These are phyloP conservation scores for Sapajus apella DNA, from an alignment of 2,113 vertebrate species.

Conservation along the genomic window DNA sequence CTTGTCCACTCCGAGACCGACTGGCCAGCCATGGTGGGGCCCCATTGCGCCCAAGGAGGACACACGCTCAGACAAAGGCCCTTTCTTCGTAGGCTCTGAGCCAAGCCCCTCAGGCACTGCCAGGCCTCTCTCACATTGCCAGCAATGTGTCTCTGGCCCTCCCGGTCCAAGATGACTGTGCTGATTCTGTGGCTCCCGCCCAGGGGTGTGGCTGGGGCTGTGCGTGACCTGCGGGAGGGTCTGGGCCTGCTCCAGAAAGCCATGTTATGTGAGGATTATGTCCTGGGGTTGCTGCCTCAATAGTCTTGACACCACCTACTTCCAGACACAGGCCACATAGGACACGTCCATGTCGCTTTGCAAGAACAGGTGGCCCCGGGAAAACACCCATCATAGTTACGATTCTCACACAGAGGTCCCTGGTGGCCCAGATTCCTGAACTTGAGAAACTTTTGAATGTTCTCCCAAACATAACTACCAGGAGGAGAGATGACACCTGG, in stretches of 20 bases:
- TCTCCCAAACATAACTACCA: neutral
- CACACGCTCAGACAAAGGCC: neutral
- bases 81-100: neutral
- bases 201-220: neutral
- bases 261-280: neutral
- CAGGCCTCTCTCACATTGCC: neutral
- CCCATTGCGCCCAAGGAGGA: neutral
- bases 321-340: neutral
- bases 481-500: accelerated
- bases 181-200: neutral
- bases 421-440: neutral
- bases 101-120: neutral
- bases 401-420: too few species aligned
- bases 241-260: neutral
- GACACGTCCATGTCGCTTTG: accelerated
- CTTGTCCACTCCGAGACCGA: neutral
- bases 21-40: accelerated
- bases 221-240: neutral
- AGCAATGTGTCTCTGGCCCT: neutral
- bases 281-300: neutral
- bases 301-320: neutral
- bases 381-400: neutral
- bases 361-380: accelerated
- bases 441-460: neutral
- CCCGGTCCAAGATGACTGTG: neutral